Conservation (phyloP, 2,113 vertebrate species). For the Anguilla japonica region DNA sequence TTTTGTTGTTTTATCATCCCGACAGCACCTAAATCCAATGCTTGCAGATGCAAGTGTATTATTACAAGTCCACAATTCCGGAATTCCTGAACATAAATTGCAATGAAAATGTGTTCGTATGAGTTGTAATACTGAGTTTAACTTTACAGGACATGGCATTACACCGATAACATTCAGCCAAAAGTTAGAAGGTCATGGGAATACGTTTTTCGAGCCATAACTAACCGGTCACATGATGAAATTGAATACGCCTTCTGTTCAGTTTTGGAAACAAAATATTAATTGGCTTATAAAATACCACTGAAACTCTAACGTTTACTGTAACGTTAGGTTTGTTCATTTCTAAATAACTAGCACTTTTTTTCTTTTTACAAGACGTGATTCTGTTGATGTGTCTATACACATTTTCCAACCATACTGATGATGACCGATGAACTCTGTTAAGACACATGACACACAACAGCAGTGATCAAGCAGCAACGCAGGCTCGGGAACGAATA, state of each 20-base stretch:
- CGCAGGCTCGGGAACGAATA: not conserved
- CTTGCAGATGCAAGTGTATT: not conserved
- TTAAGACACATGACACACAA: not conserved
- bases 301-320: not conserved
- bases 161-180: no score
- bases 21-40: not conserved
- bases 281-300: not conserved
- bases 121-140: no score
- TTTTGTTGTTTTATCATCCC: not conserved
- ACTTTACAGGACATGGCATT: no score
- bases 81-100: no score
- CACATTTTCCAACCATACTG: not conserved
- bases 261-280: not conserved
- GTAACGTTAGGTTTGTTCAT: no score
- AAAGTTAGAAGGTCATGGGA: not conserved
- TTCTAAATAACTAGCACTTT: not conserved
- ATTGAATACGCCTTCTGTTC: not conserved
- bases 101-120: no score
- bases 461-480: not conserved
- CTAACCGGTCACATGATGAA: not conserved
- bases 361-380: not conserved
- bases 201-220: not conserved
- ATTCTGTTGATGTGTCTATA: not conserved
- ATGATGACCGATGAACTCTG: not conserved
- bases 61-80: not conserved